Evolutionary conservation across 2,113 vertebrate species (phyloP).

Genomic region (Tylochromis polylepis): DNA sequence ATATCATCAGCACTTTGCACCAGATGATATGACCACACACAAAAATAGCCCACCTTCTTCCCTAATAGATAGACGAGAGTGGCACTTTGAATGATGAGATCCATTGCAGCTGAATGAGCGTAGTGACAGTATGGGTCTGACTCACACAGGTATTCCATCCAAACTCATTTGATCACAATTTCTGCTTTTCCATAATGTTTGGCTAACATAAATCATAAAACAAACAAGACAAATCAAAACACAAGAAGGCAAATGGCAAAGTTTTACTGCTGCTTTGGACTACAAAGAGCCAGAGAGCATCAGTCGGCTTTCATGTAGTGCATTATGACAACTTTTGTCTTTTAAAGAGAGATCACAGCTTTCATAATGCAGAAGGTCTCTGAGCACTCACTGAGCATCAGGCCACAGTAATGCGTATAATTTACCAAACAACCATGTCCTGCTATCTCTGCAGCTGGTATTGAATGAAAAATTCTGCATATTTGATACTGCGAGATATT

Average conservation of each 20-base stretch:
- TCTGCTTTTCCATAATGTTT: conserved; percentile 6
- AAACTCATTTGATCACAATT: conserved; percentile 39
- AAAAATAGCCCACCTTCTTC: conserved; percentile 21
- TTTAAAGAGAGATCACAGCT: conserved; percentile 7
- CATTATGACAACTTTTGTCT: background rate
- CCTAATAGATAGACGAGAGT: conserved; percentile 8
- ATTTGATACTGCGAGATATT: background rate
- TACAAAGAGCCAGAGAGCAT: background rate
- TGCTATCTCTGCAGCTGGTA: background rate
- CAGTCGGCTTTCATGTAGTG: background rate
- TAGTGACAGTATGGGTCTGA: background rate
- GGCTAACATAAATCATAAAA: background rate
- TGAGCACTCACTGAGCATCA: background rate
- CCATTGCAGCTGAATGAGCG: conserved; percentile 1
- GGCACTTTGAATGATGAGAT: conserved; percentile 6
- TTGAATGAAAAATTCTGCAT: background rate
- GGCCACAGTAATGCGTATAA: background rate
- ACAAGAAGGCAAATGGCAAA: background rate
- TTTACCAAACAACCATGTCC: background rate
- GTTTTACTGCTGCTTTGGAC: conserved; percentile 1
- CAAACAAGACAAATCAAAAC: background rate
- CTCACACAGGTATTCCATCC: background rate
- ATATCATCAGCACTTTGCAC: conserved; percentile 12
- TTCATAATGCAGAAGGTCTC: background rate
- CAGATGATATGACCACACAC: background rate